phyloP scores from a whole-genome alignment of 1,140 invertebrate species.

The Amphibalanus amphitrite region DNA sequence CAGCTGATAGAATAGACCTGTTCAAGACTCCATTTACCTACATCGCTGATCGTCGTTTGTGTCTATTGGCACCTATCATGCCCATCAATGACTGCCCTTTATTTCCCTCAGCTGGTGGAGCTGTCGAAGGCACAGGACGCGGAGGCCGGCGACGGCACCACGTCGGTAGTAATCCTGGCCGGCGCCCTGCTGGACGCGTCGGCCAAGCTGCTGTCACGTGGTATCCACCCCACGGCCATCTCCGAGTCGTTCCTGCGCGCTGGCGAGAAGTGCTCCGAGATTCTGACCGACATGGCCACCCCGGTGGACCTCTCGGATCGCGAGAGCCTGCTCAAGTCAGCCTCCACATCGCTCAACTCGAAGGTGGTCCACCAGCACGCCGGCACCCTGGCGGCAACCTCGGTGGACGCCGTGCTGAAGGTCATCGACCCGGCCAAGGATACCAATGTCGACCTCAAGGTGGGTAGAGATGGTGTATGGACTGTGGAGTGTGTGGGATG shows the following conservation, averaged over 20 bases:
- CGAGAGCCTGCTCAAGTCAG: slow-evolving; percentile 76
- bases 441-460: slow-evolving; percentile 45
- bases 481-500: too few relatives aligned
- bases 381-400: slow-evolving; percentile 80
- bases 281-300: slow-evolving; percentile 67
- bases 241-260: slow-evolving; percentile 93
- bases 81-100: slow-evolving; percentile 24
- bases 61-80: too few relatives aligned
- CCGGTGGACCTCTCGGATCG: slow-evolving; percentile 75
- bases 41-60: too few relatives aligned
- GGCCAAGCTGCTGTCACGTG: slow-evolving; percentile 77
- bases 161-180: slow-evolving; percentile 32
- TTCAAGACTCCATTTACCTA: too few relatives aligned
- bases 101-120: slow-evolving; percentile 53
- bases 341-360: slow-evolving; percentile 92
- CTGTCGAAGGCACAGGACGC: slow-evolving; percentile 96
- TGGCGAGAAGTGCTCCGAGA: slow-evolving; percentile 62
- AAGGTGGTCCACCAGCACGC: slow-evolving; percentile 96
- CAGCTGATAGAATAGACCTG: too few relatives aligned
- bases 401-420: slow-evolving; percentile 89
- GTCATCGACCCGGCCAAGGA: slow-evolving; percentile 49
- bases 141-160: slow-evolving; percentile 97
- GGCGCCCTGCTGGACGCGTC: slow-evolving; percentile 89
- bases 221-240: slow-evolving; percentile 93
- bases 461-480: too few relatives aligned